phyloP scores from a whole-genome alignment of 1,140 invertebrate species.

The Thaumetopoea pityocampa region DNA sequence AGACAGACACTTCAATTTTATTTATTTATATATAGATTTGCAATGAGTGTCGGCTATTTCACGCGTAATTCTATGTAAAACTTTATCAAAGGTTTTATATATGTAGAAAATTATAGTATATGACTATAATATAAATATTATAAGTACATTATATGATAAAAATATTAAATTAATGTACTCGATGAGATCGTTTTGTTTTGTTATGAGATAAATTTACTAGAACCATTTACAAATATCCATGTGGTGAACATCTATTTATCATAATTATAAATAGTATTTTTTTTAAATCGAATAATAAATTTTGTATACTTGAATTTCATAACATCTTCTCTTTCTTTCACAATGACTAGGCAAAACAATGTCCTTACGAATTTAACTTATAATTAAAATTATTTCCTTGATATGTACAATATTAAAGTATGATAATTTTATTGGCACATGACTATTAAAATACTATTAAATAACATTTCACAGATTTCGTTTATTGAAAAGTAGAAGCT shows the following conservation, averaged over 20 bases:
- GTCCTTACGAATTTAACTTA: conserved; percentile 6
- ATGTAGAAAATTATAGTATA: too few relatives aligned
- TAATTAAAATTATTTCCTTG: conserved; percentile 24
- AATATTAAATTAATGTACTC: too few relatives aligned
- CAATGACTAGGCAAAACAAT: conserved; percentile 24
- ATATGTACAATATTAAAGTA: conserved; percentile 49
- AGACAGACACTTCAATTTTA: too few relatives aligned
- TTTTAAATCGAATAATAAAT: background rate
- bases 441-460: conserved; percentile 12
- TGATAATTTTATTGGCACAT: conserved; percentile 7
- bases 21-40: too few relatives aligned
- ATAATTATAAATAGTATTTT: background rate
- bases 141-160: too few relatives aligned
- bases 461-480: conserved; percentile 24
- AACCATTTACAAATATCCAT: conserved; percentile 1
- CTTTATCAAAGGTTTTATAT: too few relatives aligned
- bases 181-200: too few relatives aligned
- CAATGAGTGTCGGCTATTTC: too few relatives aligned
- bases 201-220: too few relatives aligned
- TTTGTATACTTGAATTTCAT: background rate
- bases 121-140: too few relatives aligned
- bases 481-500: conserved; percentile 32
- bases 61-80: too few relatives aligned
- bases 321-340: conserved; percentile 11
- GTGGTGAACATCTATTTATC: too few relatives aligned